Evolutionary conservation across 2,797 vertebrate species (phyloP).

Genomic region (Mormyrops boulengeri): DNA sequence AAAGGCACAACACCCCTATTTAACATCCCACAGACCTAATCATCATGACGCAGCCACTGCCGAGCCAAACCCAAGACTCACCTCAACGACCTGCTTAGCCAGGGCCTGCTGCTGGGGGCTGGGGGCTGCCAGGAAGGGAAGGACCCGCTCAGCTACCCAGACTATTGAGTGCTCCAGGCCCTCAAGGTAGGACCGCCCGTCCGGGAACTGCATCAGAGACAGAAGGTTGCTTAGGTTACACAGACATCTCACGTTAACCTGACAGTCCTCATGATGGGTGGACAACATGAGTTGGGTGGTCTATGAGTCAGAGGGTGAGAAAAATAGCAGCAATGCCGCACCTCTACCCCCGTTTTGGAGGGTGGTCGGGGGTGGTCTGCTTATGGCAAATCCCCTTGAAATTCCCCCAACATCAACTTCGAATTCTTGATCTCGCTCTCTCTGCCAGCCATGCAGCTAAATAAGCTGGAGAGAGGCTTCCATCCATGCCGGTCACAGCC

Average conservation of each 20-base stretch:
- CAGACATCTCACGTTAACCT: neutral
- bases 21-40: neutral
- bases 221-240: neutral
- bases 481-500: neutral
- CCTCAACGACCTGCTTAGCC: constrained; percentile 72
- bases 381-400: neutral
- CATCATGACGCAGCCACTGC: neutral
- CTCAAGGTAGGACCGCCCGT: constrained; percentile 66
- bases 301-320: neutral
- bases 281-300: neutral
- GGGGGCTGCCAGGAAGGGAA: constrained; percentile 58
- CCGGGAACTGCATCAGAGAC: constrained; percentile 57
- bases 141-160: constrained; percentile 71
- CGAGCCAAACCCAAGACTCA: constrained; percentile 37
- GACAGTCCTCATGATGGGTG: neutral
- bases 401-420: neutral
- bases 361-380: neutral
- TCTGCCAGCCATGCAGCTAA: neutral
- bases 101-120: constrained; percentile 46
- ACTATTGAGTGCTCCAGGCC: constrained; percentile 63
- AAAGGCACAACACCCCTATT: neutral
- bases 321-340: neutral
- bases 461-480: neutral
- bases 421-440: neutral
- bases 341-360: neutral